Percentiles rank a stretch among this genome's conserved stretches.
Evolutionary conservation across 2,797 vertebrate species (phyloP).

Genomic region (Steatocranus sp.): DNA sequence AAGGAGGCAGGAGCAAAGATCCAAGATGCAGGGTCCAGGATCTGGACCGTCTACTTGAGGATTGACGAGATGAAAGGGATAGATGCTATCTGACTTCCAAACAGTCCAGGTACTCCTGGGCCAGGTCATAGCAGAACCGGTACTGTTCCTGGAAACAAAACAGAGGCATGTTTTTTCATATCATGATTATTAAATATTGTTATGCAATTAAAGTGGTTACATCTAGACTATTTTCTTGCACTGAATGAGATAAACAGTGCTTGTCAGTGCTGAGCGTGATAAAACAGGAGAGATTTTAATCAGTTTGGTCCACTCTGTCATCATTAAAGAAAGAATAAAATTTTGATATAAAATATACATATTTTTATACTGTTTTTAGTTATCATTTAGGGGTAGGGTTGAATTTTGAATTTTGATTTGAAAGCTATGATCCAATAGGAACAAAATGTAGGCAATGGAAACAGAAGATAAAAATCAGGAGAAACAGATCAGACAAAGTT

Average conservation of each 20-base stretch:
- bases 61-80: conserved; percentile 8
- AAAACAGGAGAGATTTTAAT: neutral
- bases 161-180: neutral
- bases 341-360: neutral
- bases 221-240: neutral
- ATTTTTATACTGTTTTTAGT: neutral
- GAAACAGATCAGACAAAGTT: neutral
- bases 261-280: neutral
- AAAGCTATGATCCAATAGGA: neutral
- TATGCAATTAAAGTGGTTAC: neutral
- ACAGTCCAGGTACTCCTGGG: conserved; percentile 92
- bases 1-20: conserved; percentile 15
- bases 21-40: conserved; percentile 16
- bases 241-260: neutral
- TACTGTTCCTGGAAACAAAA: conserved; percentile 86
- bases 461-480: neutral
- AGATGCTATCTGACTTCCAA: conserved; percentile 90
- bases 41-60: conserved; percentile 6
- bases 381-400: neutral
- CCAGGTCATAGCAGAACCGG: conserved; percentile 95
- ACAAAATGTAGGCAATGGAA: neutral
- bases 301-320: neutral
- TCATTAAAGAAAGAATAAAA: neutral
- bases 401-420: neutral
- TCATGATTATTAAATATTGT: neutral